A percentile compares a stretch with the other conserved stretches of the same genome.
These are phyloP conservation scores for Trypoxylus dichotomus DNA, from an alignment of 1,140 invertebrate species.

Conservation along the genomic window DNA sequence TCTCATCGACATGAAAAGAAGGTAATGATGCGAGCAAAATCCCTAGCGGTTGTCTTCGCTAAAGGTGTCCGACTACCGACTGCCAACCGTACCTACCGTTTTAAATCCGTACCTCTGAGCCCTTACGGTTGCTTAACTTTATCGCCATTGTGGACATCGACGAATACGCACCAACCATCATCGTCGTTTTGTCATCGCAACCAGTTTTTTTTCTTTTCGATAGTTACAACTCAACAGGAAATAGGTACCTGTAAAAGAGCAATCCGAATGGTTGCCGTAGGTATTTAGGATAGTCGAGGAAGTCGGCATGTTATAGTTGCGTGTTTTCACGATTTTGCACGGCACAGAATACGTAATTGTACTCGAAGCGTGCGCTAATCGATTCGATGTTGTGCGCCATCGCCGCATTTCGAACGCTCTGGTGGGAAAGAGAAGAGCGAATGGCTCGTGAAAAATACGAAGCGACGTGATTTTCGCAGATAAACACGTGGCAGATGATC, in stretches of 20 bases:
- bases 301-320: neutral
- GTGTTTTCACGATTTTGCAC: neutral
- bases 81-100: neutral
- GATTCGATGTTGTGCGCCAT: neutral
- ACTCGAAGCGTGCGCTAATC: slow-evolving; percentile 3
- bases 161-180: neutral
- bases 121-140: slow-evolving; percentile 4
- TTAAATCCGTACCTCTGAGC: slow-evolving; percentile 4
- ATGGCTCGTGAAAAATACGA: neutral
- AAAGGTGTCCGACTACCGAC: neutral
- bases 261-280: neutral
- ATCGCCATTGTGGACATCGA: neutral
- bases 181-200: neutral
- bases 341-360: neutral
- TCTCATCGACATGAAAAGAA: neutral
- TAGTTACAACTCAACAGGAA: neutral
- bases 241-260: slow-evolving; percentile 9
- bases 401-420: neutral
- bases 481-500: neutral
- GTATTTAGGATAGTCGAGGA: no score
- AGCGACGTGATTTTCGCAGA: neutral
- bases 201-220: neutral
- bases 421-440: neutral
- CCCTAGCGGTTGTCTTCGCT: neutral
- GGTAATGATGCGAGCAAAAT: neutral